These are phyloP conservation scores for Mayetiola destructor DNA, from an alignment of 2,888 invertebrate genomes.

Conservation along the genomic window DNA sequence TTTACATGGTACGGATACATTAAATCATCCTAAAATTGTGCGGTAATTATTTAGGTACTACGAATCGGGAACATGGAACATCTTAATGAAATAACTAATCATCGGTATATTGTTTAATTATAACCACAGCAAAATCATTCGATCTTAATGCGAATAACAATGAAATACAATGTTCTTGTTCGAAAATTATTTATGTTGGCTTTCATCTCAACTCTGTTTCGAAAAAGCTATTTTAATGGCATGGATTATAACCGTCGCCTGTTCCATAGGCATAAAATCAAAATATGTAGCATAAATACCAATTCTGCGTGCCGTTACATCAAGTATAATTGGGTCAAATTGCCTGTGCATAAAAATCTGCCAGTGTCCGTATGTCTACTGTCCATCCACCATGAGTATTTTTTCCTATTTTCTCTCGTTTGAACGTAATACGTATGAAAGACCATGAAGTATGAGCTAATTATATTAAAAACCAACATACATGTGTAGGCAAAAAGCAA, in stretches of 20 bases:
- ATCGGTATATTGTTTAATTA: background rate
- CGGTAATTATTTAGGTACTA: background rate
- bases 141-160: background rate
- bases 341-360: no score
- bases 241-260: no score
- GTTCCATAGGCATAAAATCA: background rate
- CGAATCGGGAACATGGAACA: background rate
- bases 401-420: no score
- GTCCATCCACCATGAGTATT: no score
- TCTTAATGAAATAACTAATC: slow-evolving; percentile 2
- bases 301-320: background rate
- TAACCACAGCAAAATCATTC: background rate
- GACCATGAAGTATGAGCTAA: no score
- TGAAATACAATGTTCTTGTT: background rate
- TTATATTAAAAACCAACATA: no score
- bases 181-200: background rate
- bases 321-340: slow-evolving; percentile 4
- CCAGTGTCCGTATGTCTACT: no score
- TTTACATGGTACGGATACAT: background rate
- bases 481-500: no score
- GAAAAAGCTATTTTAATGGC: background rate
- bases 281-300: slow-evolving; percentile 9
- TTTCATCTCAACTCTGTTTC: background rate
- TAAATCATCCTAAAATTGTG: background rate
- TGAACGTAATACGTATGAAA: no score